phyloP scores from a whole-genome alignment of 2,797 vertebrate genomes.

The Sebastes hubbsi region DNA sequence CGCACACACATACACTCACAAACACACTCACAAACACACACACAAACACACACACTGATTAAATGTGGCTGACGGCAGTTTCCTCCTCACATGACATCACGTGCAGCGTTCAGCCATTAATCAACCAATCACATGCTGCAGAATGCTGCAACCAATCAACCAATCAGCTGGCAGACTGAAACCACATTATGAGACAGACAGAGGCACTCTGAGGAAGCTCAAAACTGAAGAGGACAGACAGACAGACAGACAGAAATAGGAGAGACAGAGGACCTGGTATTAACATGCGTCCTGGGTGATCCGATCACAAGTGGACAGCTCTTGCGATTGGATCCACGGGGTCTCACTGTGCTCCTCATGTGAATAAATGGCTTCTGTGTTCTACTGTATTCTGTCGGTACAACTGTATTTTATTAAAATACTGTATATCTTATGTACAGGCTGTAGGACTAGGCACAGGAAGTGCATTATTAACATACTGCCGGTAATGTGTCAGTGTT shows the following conservation, averaged over 20 bases:
- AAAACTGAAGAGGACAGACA: background rate
- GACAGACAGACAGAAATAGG: background rate
- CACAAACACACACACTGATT: constrained; percentile 2
- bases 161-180: constrained; percentile 53
- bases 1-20: background rate
- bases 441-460: no score
- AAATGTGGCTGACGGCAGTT: constrained; percentile 35
- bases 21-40: background rate
- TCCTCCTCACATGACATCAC: constrained; percentile 9
- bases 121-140: constrained; percentile 62
- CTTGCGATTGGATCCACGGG: no score
- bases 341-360: no score
- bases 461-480: no score
- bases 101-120: constrained; percentile 23
- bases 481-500: no score
- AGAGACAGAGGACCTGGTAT: background rate
- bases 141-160: constrained; percentile 60
- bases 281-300: no score
- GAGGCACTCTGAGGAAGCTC: background rate
- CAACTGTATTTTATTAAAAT: no score
- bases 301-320: no score
- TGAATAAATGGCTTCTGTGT: no score
- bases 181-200: background rate
- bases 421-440: no score
- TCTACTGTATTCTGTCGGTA: no score